Conservation (phyloP, 2,797 vertebrate species). For the Geotrypetes seraphini region DNA sequence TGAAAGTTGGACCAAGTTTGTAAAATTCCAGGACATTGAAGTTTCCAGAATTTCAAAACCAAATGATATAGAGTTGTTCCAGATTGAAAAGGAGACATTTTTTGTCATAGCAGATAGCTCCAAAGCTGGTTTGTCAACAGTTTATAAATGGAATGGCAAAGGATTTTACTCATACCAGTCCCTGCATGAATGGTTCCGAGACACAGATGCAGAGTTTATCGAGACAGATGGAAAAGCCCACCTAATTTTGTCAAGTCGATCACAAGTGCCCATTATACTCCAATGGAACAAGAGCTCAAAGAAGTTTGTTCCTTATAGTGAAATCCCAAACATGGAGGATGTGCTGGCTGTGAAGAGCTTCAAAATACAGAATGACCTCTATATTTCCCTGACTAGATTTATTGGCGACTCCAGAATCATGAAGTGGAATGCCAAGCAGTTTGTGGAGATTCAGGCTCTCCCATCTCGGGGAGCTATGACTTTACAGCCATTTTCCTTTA, state of each 20-base stretch:
- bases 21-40: constrained; percentile 96
- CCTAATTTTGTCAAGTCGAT: constrained; percentile 87
- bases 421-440: constrained; percentile 83
- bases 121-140: constrained; percentile 89
- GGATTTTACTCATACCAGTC: constrained; percentile 95
- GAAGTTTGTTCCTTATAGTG: constrained; percentile 80
- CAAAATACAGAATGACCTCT: constrained; percentile 76
- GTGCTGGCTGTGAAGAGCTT: constrained; percentile 91
- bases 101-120: constrained; percentile 96
- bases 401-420: constrained; percentile 94
- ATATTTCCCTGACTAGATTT: constrained; percentile 86
- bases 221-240: constrained; percentile 84
- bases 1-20: constrained; percentile 90
- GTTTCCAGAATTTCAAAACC: constrained; percentile 94
- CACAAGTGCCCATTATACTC: constrained; percentile 90
- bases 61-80: constrained; percentile 91
- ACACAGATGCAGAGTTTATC: constrained; percentile 89
- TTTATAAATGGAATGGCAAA: constrained; percentile 95
- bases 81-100: constrained; percentile 84
- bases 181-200: constrained; percentile 93
- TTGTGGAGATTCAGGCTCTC: constrained; percentile 84
- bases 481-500: constrained; percentile 86
- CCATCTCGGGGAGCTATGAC: constrained; percentile 94
- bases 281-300: constrained; percentile 86
- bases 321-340: constrained; percentile 95